Base-by-base conservation (phyloP, 2,113 vertebrate species). In the Microtus oregoni region DNA sequence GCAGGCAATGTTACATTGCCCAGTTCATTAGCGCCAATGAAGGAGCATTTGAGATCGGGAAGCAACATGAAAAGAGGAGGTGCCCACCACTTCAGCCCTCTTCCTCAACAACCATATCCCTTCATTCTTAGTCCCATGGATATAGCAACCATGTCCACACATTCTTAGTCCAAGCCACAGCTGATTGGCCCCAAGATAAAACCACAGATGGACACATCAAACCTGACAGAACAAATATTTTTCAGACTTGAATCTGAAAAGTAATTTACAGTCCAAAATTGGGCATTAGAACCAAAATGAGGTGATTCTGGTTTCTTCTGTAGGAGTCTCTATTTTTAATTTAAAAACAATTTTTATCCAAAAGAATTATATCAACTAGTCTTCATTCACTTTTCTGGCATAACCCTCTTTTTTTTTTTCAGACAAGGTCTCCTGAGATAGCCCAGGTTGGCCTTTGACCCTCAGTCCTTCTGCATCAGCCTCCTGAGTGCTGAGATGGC, bases 161-260 rank as follows among this genome's bases (percentile, higher is more conserved):
- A 28, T 2, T 52, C 41, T 58, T 72, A 47, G 24, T 89, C 15
- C 38, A 58, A 83, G 28, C 58, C 44, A 47, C 3, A 92, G 55
- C 52, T 82, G 55, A 38, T 38, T 19, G 5, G 26, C 35, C 81
- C 81, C 15, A 63, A 83, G 13, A 28, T 83, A 41, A 83, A 61
- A 28, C 22, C n/a, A 61, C 55, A 92, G 50, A 72, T 76, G 28
- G 55, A 94, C 96, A 52, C 88, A 19, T 72, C 35, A 91, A 17
- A 76, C 28, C 47, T 63, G 79, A 35, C 11, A 93, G 44, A 55
- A 63, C 58, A 96, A 86, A 90, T 20, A 52, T 41, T 77, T 85
- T 94, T 94, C 73, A 67, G 20, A 88, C 85, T 94, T 86, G 30
- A 47, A 78, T 13, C 41, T 86, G 63, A 94, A 83, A 94, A 22